Conservation (phyloP, 30 jellyfish, hydroid and myxozoan genomes). For the Aurelia coerulea region DNA sequence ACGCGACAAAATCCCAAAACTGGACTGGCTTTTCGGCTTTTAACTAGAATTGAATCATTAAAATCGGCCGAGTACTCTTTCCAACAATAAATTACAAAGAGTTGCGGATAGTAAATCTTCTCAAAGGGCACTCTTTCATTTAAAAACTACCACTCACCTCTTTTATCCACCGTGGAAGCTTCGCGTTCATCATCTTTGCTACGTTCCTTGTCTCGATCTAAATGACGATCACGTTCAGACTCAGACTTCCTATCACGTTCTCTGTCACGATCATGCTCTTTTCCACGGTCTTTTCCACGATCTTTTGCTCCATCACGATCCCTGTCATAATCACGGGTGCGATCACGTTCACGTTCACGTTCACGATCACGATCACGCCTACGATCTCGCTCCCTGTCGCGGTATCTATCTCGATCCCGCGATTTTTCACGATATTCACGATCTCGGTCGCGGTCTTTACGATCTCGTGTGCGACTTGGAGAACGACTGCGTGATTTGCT, state of each 20-base stretch:
- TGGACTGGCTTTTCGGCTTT: too few relatives aligned
- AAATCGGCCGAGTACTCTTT: too few relatives aligned
- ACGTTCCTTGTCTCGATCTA: slow-evolving; percentile 44
- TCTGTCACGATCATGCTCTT: slow-evolving; percentile 27
- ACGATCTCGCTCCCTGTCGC: slow-evolving; percentile 42
- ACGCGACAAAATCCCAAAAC: too few relatives aligned
- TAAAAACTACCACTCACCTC: neutral
- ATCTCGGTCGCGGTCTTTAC: slow-evolving; percentile 61
- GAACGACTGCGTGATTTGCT: slow-evolving; percentile 56
- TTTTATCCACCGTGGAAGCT: neutral
- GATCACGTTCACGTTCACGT: neutral
- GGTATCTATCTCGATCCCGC: slow-evolving; percentile 40
- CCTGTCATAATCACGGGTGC: slow-evolving; percentile 11
- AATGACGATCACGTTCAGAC: slow-evolving; percentile 27
- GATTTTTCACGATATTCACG: slow-evolving; percentile 10
- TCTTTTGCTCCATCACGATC: slow-evolving; percentile 45
- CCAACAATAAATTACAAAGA: too few relatives aligned
- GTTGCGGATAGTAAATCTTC: too few relatives aligned
- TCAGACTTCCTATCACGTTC: slow-evolving; percentile 20
- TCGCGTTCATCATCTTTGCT: slow-evolving; percentile 26
- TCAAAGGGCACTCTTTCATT: too few relatives aligned
- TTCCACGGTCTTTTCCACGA: slow-evolving; percentile 40
- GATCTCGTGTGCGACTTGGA: slow-evolving; percentile 59
- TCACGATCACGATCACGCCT: slow-evolving; percentile 29
- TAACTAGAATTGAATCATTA: too few relatives aligned